These are phyloP conservation scores for Zalophus californianus DNA, from an alignment of 2,797 vertebrate species.

Conservation along the genomic window DNA sequence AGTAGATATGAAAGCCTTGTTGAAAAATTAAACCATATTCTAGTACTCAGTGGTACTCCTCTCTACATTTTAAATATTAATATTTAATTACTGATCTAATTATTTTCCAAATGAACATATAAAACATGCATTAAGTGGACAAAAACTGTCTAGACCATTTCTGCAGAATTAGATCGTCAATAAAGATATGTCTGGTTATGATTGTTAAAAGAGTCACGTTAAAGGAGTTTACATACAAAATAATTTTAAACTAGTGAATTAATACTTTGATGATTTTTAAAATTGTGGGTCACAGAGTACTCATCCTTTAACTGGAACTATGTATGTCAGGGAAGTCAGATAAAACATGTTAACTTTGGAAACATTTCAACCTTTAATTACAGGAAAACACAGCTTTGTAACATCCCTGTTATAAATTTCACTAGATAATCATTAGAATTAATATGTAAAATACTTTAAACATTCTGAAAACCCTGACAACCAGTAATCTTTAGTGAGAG, in stretches of 20 bases:
- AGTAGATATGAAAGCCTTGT: background rate
- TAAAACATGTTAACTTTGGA: background rate
- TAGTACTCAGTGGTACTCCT: background rate
- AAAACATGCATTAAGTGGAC: conserved; percentile 29
- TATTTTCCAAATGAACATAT: conserved; percentile 41
- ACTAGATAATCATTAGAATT: background rate
- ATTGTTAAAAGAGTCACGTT: background rate
- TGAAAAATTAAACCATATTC: conserved; percentile 34
- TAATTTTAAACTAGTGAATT: conserved; percentile 31
- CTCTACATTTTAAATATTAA: conserved; percentile 45
- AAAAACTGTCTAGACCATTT: background rate
- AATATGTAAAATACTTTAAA: background rate
- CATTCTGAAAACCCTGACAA: background rate
- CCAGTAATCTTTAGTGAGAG: background rate
- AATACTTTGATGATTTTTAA: background rate
- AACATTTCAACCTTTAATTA: background rate
- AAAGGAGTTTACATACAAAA: background rate
- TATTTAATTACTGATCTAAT: conserved; percentile 47
- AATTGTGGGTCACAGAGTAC: background rate
- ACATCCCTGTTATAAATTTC: background rate
- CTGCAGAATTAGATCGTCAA: background rate
- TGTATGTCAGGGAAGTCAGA: background rate
- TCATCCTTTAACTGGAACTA: background rate
- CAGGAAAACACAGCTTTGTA: background rate
- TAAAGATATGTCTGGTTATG: background rate